phyloP scores from a whole-genome alignment of 2,888 invertebrate species.

The Metallyticus violacea region DNA sequence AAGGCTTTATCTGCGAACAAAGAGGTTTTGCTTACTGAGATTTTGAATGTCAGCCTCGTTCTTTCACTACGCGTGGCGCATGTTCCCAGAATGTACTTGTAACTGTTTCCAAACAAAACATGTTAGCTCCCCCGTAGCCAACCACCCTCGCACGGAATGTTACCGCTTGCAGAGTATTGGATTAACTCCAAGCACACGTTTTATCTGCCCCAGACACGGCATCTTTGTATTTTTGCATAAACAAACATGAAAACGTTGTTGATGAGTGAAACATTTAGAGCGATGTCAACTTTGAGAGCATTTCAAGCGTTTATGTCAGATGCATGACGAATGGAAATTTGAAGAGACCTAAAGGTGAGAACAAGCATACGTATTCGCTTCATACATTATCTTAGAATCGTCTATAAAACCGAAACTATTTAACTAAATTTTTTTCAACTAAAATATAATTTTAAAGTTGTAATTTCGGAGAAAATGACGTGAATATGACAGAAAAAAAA shows the following conservation, averaged over 20 bases:
- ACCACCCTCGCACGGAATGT: background rate
- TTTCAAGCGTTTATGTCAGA: no score
- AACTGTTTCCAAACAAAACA: background rate
- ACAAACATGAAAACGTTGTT: background rate
- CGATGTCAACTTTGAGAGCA: background rate
- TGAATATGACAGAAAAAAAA: no score
- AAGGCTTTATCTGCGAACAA: background rate
- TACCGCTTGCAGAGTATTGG: background rate
- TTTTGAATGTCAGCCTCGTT: background rate
- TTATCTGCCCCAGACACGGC: background rate
- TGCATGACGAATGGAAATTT: no score
- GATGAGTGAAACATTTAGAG: background rate
- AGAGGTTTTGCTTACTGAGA: background rate
- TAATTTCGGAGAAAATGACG: no score
- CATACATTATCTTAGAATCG: no score
- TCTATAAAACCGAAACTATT: no score
- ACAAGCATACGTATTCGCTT: no score
- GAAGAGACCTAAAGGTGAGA: no score
- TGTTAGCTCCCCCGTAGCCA: no score
- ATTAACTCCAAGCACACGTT: background rate
- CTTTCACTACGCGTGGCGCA: background rate
- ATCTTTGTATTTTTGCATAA: background rate
- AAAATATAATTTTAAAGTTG: no score
- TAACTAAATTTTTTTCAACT: no score
- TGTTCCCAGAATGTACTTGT: background rate